Base-by-base conservation (phyloP, 2,113 vertebrate genomes). In the Atlantisia rogersi region DNA sequence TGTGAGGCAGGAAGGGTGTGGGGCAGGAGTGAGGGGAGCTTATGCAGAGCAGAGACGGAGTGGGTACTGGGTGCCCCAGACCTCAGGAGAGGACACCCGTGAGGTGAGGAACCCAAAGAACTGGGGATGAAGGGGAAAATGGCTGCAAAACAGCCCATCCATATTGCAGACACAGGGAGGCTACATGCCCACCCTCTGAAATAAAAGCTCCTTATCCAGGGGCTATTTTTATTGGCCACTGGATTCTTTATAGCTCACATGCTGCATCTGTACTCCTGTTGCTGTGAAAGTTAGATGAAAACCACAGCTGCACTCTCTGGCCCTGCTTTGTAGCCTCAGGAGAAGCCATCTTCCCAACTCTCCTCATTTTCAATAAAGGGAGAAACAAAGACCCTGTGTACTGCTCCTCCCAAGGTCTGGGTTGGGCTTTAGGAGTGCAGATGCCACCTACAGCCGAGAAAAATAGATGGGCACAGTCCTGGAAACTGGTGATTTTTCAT, bases 1-100 rank as follows among this genome's bases (percentile, higher is more conserved):
- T 10, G 29, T 0, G 4, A 24, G n/a, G 46, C n/a, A 35, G 50
- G 56, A 55, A 39, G 24, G 15, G 25, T 10, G 32, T 0, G 3
- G 24, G 37, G 46, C 31, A n/a, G 44, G 46, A 55, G 39, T 0
- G 2, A 67, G 46, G 37, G 3, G 13, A 64, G 42, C 25, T 24
- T 0, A 1, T n/a, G 50, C 12, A 37, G 40, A 56, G 7, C 0
- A 3, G 39, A 35, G 11, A 25, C 20, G 42, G 26, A 67, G 48
- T 2, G 0, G 52, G 37, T 1, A 0, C 35, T 3, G 4, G 7
- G 53, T 26, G 42, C 16, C n/a, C 11, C 44, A 5, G 32, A 4
- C 26, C n/a, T 40, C 1, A 0, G 19, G 39, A 82, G 58, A 39
- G 42, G 9, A 37, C 3, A 5, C 16, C 17, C 46, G 18, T 15